Conservation (phyloP, 2,888 invertebrate genomes). For the Rotaria macrura region DNA sequence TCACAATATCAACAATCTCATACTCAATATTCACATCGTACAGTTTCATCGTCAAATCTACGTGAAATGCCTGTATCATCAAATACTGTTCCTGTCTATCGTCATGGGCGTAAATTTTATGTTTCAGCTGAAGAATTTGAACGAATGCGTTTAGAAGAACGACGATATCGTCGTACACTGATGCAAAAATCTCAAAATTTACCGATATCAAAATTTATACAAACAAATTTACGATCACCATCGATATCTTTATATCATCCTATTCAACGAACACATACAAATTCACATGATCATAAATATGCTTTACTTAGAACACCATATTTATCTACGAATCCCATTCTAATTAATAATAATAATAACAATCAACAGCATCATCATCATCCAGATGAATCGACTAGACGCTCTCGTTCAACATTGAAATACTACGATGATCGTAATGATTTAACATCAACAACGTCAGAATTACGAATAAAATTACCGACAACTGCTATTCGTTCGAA, state of each 20-base stretch:
- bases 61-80: not conserved
- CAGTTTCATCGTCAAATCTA: not conserved
- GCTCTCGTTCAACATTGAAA: not conserved
- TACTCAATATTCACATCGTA: not conserved
- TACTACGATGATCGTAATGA: not conserved
- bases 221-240: not conserved
- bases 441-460: not conserved
- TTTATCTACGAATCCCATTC: not conserved
- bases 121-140: conserved; percentile 3
- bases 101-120: conserved; percentile 12
- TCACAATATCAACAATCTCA: not conserved
- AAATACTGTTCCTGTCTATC: conserved; percentile 13
- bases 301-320: not conserved
- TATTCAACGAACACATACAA: not conserved
- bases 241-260: not conserved
- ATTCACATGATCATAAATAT: not conserved
- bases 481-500: not conserved
- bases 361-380: too few species aligned
- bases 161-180: not conserved
- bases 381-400: not conserved
- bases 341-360: not conserved
- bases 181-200: conserved; percentile 8
- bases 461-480: not conserved
- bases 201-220: not conserved
- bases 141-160: not conserved